A percentile compares a stretch with the other conserved stretches of the same genome.
phyloP scores from a whole-genome alignment of 2,888 invertebrate genomes.

The Tuta absoluta region DNA sequence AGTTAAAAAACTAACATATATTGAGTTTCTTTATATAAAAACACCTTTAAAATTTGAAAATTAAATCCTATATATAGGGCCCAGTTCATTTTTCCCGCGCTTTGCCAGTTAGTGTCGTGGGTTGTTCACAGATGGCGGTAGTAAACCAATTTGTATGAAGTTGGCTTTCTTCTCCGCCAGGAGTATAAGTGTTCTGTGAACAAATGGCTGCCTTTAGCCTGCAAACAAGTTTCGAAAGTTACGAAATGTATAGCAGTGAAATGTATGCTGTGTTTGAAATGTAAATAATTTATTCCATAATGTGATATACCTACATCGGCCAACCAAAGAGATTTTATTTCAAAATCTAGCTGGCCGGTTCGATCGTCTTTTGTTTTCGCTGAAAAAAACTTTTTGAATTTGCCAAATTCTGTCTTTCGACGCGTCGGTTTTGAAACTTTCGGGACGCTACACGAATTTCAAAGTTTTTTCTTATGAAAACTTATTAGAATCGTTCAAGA shows the following conservation, averaged over 20 bases:
- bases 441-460: neutral
- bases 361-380: constrained; percentile 48
- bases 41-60: too few species aligned
- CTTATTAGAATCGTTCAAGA: neutral
- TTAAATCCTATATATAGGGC: too few species aligned
- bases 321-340: constrained; percentile 3
- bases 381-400: constrained; percentile 15
- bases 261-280: constrained; percentile 42
- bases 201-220: constrained; percentile 27
- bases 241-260: constrained; percentile 3
- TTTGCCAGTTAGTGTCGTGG: too few species aligned
- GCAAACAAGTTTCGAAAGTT: constrained; percentile 8
- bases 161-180: too few species aligned
- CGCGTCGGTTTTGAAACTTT: constrained; percentile 17
- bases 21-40: too few species aligned
- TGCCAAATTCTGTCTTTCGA: neutral
- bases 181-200: too few species aligned
- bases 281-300: constrained; percentile 34
- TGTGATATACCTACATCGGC: neutral
- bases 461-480: neutral
- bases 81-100: too few species aligned
- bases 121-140: too few species aligned
- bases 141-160: too few species aligned
- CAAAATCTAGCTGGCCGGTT: constrained; percentile 34
- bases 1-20: too few species aligned